A percentile compares a stretch with the other conserved stretches of the same genome.
Conservation (phyloP, 2,888 invertebrate genomes). For the Iselma pallidipennis region DNA sequence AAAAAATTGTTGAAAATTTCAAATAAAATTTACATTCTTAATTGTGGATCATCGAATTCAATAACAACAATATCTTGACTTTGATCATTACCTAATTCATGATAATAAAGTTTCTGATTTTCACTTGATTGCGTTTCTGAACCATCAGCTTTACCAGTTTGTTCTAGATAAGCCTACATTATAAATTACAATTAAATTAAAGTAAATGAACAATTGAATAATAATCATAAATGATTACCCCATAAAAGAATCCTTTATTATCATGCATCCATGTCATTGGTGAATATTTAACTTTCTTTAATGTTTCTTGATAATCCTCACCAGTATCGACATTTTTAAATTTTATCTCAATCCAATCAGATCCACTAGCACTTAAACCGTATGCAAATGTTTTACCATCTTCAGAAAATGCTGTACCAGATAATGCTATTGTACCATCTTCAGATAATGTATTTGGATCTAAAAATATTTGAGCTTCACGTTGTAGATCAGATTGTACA, state of each 20-base stretch:
- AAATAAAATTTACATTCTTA: constrained; percentile 74
- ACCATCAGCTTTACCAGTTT: constrained; percentile 83
- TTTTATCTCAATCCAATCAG: constrained; percentile 94
- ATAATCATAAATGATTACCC: constrained; percentile 59
- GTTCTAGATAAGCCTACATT: constrained; percentile 74
- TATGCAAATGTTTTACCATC: constrained; percentile 91
- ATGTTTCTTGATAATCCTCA: constrained; percentile 85
- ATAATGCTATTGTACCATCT: constrained; percentile 87
- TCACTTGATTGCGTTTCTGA: constrained; percentile 86
- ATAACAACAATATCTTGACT: constrained; percentile 83
- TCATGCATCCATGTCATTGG: constrained; percentile 94
- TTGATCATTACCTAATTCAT: constrained; percentile 83
- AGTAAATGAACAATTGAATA: constrained; percentile 3
- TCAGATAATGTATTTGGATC: constrained; percentile 91
- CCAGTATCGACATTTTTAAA: constrained; percentile 76
- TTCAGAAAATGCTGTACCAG: constrained; percentile 79
- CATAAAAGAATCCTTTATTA: constrained; percentile 93
- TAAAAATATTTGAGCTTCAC: constrained; percentile 83
- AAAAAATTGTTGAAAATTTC: background rate
- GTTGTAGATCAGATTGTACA: constrained; percentile 75
- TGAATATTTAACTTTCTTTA: constrained; percentile 91
- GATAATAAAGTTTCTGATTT: constrained; percentile 94
- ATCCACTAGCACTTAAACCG: constrained; percentile 89
- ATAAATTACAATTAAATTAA: constrained; percentile 24
- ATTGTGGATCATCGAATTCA: constrained; percentile 90